Conservation (phyloP, 2,113 vertebrate genomes). For the Macaca nemestrina region DNA sequence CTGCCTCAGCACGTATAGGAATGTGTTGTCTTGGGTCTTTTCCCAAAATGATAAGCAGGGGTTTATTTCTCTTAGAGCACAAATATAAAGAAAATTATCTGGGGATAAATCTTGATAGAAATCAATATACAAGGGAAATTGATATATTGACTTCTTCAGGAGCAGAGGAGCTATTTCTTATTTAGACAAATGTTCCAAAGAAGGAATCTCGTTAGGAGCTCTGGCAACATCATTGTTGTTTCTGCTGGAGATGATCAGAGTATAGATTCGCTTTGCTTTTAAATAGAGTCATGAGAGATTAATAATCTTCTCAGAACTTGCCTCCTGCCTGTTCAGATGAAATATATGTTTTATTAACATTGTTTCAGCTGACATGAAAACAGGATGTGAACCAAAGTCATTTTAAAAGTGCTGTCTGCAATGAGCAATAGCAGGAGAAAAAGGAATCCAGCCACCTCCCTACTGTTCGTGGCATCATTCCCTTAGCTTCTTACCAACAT, state of each 20-base stretch:
- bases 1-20: not conserved
- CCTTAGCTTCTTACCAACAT: not conserved
- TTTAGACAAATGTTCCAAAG: constrained; percentile 57
- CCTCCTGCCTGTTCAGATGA: constrained; percentile 26
- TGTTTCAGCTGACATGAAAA: constrained; percentile 40
- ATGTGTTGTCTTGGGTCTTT: not conserved
- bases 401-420: not conserved
- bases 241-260: not conserved
- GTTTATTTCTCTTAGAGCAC: constrained; percentile 23
- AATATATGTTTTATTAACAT: constrained; percentile 58
- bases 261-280: constrained; percentile 46
- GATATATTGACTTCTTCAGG: constrained; percentile 54
- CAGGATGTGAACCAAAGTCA: not conserved
- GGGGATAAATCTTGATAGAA: constrained; percentile 45
- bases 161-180: constrained; percentile 43
- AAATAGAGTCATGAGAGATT: constrained; percentile 34
- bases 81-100: constrained; percentile 37
- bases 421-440: not conserved
- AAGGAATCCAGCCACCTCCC: not conserved
- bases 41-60: not conserved
- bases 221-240: not conserved
- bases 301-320: constrained; percentile 35
- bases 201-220: constrained; percentile 33
- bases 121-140: constrained; percentile 50
- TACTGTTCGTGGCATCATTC: not conserved